Conservation (phyloP, 2,113 vertebrate species). For the Peromyscus californicus region DNA sequence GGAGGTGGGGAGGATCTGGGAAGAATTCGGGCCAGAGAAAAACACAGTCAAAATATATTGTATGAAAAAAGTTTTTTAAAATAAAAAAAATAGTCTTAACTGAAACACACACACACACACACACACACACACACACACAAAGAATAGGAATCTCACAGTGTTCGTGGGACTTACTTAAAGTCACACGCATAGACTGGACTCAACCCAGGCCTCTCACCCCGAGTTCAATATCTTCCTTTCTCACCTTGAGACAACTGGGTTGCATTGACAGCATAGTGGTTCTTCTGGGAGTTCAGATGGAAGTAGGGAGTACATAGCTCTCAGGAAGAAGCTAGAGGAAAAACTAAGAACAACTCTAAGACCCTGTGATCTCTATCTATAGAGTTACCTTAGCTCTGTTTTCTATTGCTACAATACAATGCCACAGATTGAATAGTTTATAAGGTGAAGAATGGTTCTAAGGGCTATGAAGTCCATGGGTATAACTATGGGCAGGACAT, state of each 20-base stretch:
- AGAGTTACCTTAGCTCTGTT: not conserved
- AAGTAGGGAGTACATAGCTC: not conserved
- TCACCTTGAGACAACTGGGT: not conserved
- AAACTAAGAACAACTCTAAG: not conserved
- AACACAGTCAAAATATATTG: too few relatives aligned
- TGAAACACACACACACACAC: too few relatives aligned
- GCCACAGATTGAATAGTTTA: not conserved
- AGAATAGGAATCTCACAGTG: not conserved
- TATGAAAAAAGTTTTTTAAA: too few relatives aligned
- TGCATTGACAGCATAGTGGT: not conserved
- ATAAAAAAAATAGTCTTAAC: too few relatives aligned
- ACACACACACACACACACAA: too few relatives aligned
- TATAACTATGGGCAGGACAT: too few relatives aligned
- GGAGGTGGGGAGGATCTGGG: too few relatives aligned
- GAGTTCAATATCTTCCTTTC: not conserved
- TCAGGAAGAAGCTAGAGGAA: not conserved
- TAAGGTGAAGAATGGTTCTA: not conserved
- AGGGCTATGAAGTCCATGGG: not conserved
- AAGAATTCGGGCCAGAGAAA: too few relatives aligned
- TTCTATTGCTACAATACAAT: not conserved
- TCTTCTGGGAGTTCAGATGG: not conserved
- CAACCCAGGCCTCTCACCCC: not conserved
- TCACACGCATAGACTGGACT: not conserved
- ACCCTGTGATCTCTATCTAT: not conserved
- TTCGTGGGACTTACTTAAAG: not conserved